Percentiles rank a stretch among this genome's conserved stretches.
Conservation (phyloP, 1,140 invertebrate species). For the Formica exsecta region DNA sequence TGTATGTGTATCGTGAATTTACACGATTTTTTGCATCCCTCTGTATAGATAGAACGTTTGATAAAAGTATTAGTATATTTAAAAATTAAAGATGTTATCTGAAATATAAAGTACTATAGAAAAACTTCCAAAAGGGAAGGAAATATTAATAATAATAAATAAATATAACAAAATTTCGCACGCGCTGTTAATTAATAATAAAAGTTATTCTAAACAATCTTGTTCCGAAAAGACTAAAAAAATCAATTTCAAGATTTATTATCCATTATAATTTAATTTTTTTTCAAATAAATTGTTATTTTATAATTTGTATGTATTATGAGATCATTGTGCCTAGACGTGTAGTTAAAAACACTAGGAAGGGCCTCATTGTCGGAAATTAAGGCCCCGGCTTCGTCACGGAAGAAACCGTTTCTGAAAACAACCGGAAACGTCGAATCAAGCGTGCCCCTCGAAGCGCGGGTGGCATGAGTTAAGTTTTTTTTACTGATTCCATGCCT, state of each 20-base stretch:
- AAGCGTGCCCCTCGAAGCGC: slow-evolving; percentile 53
- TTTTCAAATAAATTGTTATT: slow-evolving; percentile 10
- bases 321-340: neutral
- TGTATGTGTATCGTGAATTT: neutral
- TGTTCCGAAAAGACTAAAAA: neutral
- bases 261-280: neutral
- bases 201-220: neutral
- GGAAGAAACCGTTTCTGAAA: slow-evolving; percentile 64
- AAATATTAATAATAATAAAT: slow-evolving; percentile 15
- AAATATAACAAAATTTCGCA: neutral
- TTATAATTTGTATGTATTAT: neutral
- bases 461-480: slow-evolving; percentile 61
- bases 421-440: slow-evolving; percentile 70
- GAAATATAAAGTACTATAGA: neutral
- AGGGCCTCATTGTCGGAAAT: slow-evolving; percentile 54
- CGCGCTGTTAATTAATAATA: slow-evolving; percentile 9
- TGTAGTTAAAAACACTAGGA: slow-evolving; percentile 41
- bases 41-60: neutral
- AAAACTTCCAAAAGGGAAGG: neutral
- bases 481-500: slow-evolving; percentile 64
- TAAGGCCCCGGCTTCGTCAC: slow-evolving; percentile 27
- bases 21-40: neutral
- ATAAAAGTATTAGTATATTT: slow-evolving; percentile 4
- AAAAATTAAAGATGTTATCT: slow-evolving; percentile 5
- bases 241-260: neutral